Base-by-base conservation (phyloP, 2,797 vertebrate genomes). In the Vultur gryphus region DNA sequence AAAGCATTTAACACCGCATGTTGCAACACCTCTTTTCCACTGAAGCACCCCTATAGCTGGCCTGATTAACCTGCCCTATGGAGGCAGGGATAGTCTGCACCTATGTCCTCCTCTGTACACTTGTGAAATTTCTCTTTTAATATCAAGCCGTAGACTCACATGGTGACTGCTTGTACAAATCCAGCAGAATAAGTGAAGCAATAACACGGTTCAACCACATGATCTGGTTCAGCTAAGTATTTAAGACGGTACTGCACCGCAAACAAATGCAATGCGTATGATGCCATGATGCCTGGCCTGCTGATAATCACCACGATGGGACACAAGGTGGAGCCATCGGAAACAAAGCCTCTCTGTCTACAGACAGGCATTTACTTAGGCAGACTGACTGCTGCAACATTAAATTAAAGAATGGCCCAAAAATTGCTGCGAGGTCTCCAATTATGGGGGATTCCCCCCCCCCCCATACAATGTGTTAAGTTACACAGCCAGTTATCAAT, bases 291-390 rank as follows among this genome's bases (percentile, higher is more conserved):
- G 48, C 39, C 52, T 28, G 37, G 16, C 65, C 11, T 33, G 61
- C 29, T 65, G 49, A 84, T 49, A 51, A 37, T 9, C 72, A 51
- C 89, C 84, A 58, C 3, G 14, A 85, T 6, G 39, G 52, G 65
- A 95, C 89, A 78, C 81, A 61, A 95, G 94, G 94, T 95, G 96
- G 87, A 96, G 94, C 94, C 62, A 39, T 23, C 3, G 69, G 26
- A 93, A 95, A 81, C 92, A 80, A 95, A 95, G 92, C 78, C 52
- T 64, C 35, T 48, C 73, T 44, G 9, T 31, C 64, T 46, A 33
- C 39, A 71, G 46, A 13, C 14, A 17, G 0, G 7, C 54, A 62
- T 37, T 67, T 29, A 35, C 64, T 77, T 11, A 8, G 10, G 7
- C 79, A 78, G 66, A 8, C n/a, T 16, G 58, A 72, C 55, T 48